Conservation (phyloP, 2,797 vertebrate genomes). For the Myoxocephalus aenaeus region DNA sequence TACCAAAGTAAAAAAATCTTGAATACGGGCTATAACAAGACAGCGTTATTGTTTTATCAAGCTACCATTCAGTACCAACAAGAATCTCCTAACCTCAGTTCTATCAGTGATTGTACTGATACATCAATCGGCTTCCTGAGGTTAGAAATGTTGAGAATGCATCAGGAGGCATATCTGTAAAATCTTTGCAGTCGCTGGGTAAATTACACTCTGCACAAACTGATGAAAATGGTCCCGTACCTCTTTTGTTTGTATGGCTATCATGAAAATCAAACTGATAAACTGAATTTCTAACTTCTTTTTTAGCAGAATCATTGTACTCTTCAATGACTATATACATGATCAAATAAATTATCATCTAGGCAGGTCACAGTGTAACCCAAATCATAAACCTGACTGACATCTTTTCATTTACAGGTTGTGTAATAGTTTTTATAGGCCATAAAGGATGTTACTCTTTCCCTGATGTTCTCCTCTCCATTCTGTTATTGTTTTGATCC, state of each 20-base stretch:
- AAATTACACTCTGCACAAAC: not conserved
- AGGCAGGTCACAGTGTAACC: not conserved
- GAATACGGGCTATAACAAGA: not conserved
- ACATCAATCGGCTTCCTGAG: not conserved
- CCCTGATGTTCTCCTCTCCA: not conserved
- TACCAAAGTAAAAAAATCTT: not conserved
- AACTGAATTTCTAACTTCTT: not conserved
- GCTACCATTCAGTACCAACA: constrained; percentile 8
- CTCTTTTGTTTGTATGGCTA: not conserved
- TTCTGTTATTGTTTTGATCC: constrained; percentile 57
- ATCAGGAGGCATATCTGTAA: constrained; percentile 5
- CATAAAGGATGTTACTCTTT: constrained; percentile 21
- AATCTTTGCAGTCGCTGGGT: not conserved
- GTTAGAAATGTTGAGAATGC: constrained; percentile 2
- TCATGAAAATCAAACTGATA: not conserved
- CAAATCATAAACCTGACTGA: not conserved
- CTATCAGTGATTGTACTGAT: not conserved
- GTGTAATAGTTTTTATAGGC: not conserved
- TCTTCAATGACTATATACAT: not conserved
- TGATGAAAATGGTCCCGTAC: not conserved
- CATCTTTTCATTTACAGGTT: not conserved
- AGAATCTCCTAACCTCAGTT: constrained; percentile 3
- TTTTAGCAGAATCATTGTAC: not conserved
- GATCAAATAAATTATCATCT: not conserved
- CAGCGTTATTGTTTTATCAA: not conserved